phyloP scores from a whole-genome alignment of 2,113 vertebrate species.

The Tricholaema leucomelas region DNA sequence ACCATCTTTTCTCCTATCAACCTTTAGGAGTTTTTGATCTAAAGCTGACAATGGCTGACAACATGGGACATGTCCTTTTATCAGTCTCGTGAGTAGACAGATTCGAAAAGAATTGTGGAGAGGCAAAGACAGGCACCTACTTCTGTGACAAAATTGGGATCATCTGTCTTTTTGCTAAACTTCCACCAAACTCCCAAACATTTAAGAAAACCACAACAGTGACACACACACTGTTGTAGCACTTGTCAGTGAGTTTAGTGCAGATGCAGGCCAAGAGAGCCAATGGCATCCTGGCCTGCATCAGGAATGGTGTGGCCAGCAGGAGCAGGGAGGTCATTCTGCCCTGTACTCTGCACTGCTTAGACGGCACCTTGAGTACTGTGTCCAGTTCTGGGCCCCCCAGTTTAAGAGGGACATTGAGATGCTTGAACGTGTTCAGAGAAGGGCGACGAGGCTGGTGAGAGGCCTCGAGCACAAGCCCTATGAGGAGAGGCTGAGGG shows the following conservation, averaged over 20 bases:
- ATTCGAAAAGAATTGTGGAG: neutral
- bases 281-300: no score
- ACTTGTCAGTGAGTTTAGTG: slow-evolving; percentile 24
- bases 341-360: no score
- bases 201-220: slow-evolving; percentile 1
- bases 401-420: no score
- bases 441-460: no score
- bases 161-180: neutral
- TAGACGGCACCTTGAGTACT: no score
- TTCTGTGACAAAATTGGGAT: neutral
- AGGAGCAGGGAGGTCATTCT: no score
- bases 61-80: neutral
- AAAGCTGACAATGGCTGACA: neutral
- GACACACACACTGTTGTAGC: neutral
- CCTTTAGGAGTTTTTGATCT: neutral
- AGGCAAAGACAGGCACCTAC: neutral
- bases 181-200: slow-evolving; percentile 5
- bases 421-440: no score
- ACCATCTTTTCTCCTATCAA: neutral
- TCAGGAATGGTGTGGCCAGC: no score
- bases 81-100: neutral
- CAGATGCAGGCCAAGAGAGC: no score
- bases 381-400: no score
- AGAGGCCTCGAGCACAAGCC: no score
- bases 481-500: no score